Evolutionary conservation across 1,140 invertebrate species (phyloP).

Genomic region (Pteromalus puparum): DNA sequence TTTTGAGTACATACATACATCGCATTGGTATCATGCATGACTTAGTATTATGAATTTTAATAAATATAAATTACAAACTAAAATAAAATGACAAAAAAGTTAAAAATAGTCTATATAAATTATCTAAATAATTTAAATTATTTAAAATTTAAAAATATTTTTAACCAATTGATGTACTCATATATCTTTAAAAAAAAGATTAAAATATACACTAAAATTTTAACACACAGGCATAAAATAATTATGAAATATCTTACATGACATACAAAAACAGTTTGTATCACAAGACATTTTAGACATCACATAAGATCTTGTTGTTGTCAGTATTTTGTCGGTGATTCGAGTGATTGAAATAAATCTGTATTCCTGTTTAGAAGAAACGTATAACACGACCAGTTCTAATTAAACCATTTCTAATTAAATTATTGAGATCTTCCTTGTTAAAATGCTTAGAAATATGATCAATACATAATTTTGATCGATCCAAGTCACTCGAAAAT

Average conservation of each 20-base stretch:
- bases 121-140: not conserved
- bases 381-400: not conserved
- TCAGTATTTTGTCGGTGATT: not conserved
- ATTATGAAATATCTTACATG: not conserved
- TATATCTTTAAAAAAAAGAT: not conserved
- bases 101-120: not conserved
- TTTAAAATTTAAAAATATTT: not conserved
- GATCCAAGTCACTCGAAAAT: not conserved
- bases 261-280: not conserved
- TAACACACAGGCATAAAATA: not conserved
- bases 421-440: not conserved
- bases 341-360: not conserved
- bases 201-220: not conserved
- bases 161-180: not conserved
- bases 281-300: not conserved
- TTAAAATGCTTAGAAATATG: not conserved
- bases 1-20: no score
- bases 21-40: no score
- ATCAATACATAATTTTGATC: not conserved
- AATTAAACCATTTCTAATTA: not conserved
- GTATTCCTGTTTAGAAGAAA: not conserved
- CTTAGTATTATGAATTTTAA: no score
- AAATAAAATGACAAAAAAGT: not conserved
- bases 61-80: not conserved
- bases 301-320: not conserved